phyloP scores from a whole-genome alignment of 2,113 vertebrate genomes.

The Maccullochella peelii region DNA sequence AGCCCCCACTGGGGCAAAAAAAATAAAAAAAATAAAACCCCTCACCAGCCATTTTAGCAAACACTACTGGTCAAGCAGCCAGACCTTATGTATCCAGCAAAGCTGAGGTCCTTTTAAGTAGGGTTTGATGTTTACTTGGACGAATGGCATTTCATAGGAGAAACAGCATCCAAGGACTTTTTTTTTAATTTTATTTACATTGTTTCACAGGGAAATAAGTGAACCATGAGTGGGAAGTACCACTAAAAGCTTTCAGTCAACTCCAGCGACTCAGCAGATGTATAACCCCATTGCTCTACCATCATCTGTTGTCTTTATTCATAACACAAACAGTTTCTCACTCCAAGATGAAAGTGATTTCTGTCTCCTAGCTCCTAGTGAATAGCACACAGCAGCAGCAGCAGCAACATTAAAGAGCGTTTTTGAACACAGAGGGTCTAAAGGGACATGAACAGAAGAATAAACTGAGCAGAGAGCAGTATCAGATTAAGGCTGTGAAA shows the following conservation, averaged over 20 bases:
- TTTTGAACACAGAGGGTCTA: constrained; percentile 34
- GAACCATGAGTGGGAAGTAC: constrained; percentile 45
- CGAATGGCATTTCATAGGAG: constrained; percentile 23
- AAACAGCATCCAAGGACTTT: constrained; percentile 20
- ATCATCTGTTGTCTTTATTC: constrained; percentile 40
- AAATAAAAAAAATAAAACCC: background rate
- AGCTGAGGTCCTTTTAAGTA: constrained; percentile 22
- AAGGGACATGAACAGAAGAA: constrained; percentile 46
- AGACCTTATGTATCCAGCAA: constrained; percentile 25
- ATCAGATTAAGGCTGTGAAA: constrained; percentile 61
- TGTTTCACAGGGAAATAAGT: constrained; percentile 49
- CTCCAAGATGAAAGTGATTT: constrained; percentile 34
- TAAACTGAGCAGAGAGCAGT: constrained; percentile 20
- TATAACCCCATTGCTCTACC: background rate
- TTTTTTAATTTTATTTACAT: constrained; percentile 35
- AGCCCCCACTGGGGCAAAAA: constrained; percentile 8
- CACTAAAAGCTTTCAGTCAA: constrained; percentile 72
- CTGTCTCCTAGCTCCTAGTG: constrained; percentile 17
- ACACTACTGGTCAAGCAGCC: constrained; percentile 19
- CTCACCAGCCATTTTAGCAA: constrained; percentile 26
- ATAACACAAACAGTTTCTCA: constrained; percentile 43
- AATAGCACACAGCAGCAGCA: constrained; percentile 24
- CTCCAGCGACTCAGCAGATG: constrained; percentile 25
- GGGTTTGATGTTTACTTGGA: constrained; percentile 54
- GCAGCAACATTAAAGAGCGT: constrained; percentile 38